Evolutionary conservation across 2,797 vertebrate species (phyloP).

Genomic region (Vireo griseus): DNA sequence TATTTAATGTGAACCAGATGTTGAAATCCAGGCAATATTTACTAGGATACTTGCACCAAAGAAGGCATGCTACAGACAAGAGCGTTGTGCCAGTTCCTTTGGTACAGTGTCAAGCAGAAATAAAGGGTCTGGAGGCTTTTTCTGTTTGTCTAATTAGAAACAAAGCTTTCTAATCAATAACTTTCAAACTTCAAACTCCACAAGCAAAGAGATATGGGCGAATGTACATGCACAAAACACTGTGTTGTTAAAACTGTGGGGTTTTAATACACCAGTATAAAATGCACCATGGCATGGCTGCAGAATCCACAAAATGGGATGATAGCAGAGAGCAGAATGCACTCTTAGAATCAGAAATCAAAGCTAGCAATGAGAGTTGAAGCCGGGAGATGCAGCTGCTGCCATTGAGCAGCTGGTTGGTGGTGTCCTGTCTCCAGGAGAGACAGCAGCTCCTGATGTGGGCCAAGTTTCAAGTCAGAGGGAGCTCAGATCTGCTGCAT

Average conservation of each 20-base stretch:
- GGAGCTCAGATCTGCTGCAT: neutral
- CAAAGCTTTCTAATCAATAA: neutral
- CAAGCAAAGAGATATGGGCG: neutral
- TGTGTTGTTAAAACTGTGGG: neutral
- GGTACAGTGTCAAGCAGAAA: neutral
- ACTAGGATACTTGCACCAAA: neutral
- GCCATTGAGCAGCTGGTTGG: neutral
- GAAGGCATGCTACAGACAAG: neutral
- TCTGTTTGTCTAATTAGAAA: neutral
- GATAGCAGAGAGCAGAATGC: neutral
- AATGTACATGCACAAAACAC: neutral
- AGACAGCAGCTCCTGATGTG: neutral
- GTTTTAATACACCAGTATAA: neutral
- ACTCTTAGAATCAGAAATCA: neutral
- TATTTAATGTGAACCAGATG: slow-evolving; percentile 47
- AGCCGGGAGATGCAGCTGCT: neutral
- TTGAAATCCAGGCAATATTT: slow-evolving; percentile 21
- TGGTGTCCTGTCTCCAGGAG: neutral
- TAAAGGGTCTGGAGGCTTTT: neutral
- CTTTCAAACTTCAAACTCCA: neutral
- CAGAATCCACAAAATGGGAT: neutral
- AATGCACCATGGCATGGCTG: neutral
- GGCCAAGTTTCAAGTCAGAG: neutral
- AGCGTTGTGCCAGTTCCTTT: neutral
- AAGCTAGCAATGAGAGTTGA: neutral